Base-by-base conservation (phyloP, 1,140 invertebrate species). In the Ganaspis sp. region DNA sequence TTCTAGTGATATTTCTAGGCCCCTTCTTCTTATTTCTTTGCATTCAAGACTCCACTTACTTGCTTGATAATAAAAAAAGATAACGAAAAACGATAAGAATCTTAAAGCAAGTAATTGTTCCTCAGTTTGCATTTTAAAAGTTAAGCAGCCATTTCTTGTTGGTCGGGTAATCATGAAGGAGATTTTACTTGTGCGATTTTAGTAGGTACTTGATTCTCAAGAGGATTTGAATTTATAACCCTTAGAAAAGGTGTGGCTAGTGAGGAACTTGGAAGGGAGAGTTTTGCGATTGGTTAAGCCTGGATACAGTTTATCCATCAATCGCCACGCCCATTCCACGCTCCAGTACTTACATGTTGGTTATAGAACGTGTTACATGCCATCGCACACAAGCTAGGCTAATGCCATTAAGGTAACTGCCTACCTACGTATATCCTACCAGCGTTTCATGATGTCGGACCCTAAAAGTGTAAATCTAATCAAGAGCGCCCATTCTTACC, bases 71-170 rank as follows among this genome's bases (percentile, higher is more conserved):
- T 34, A 34, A 34, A 3, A 34, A 34, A 34, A 34, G 6, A 34
- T 34, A 34, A 34, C 6, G 6, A 34, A 6, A 34, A n/a, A n/a
- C n/a, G n/a, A n/a, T n/a, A n/a, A n/a, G n/a, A n/a, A n/a, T n/a
- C n/a, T n/a, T n/a, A n/a, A n/a, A n/a, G n/a, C n/a, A n/a, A n/a
- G n/a, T n/a, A n/a, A n/a, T n/a, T n/a, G n/a, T n/a, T n/a, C n/a
- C n/a, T n/a, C n/a, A n/a, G n/a, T n/a, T n/a, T n/a, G 29, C 29
- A 34, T 34, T 3, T 34, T 34, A 34, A 34, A 34, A 2, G 74
- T 76, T 74, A 81, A 81, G 77, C 75, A 81, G 64, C 73, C 17
- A 71, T 74, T 69, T 34, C 49, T 69, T 72, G 38, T 38, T 73
- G 45, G 40, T 29, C 73, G 78, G 29, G 29, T 34, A 34, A 34